Evolutionary conservation across 1,140 invertebrate genomes (phyloP).

Genomic region (Aradophagus sp.): DNA sequence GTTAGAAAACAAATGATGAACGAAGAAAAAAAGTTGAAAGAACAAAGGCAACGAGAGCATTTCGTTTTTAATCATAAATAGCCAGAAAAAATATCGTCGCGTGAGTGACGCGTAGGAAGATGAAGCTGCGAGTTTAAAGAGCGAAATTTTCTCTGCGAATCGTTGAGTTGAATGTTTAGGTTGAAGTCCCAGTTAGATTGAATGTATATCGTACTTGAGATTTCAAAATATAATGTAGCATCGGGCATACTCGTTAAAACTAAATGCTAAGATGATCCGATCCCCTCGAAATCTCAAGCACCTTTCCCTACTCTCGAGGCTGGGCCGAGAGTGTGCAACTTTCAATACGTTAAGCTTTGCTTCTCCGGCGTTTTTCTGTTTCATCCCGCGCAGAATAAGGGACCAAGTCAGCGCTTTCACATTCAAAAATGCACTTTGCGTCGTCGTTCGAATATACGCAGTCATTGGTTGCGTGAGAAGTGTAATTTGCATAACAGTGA

Average conservation of each 20-base stretch:
- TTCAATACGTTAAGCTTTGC: conserved; percentile 57
- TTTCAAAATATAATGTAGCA: conserved; percentile 47
- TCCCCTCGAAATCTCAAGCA: conserved; percentile 55
- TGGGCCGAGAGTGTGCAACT: conserved; percentile 51
- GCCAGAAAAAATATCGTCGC: too few relatives aligned
- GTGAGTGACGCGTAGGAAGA: too few relatives aligned
- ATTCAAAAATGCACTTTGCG: conserved; percentile 57
- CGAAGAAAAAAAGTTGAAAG: too few relatives aligned
- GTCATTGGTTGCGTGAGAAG: conserved; percentile 54
- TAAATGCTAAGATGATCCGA: conserved; percentile 55
- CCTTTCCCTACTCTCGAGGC: conserved; percentile 44
- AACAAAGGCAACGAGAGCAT: too few relatives aligned
- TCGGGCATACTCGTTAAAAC: conserved; percentile 47
- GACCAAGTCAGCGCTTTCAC: conserved; percentile 36
- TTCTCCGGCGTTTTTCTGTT: conserved; percentile 49
- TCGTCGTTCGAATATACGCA: conserved; percentile 43
- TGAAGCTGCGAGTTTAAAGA: too few relatives aligned
- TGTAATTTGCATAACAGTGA: conserved; percentile 56
- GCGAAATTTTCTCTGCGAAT: not conserved
- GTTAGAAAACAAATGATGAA: too few relatives aligned
- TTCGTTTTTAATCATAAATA: too few relatives aligned
- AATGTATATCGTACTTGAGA: too few relatives aligned
- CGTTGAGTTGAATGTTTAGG: conserved; percentile 24
- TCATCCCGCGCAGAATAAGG: conserved; percentile 22
- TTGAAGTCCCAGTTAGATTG: conserved; percentile 30